These are phyloP conservation scores for Nesoenas mayeri DNA, from an alignment of 2,113 vertebrate genomes.

Conservation along the genomic window DNA sequence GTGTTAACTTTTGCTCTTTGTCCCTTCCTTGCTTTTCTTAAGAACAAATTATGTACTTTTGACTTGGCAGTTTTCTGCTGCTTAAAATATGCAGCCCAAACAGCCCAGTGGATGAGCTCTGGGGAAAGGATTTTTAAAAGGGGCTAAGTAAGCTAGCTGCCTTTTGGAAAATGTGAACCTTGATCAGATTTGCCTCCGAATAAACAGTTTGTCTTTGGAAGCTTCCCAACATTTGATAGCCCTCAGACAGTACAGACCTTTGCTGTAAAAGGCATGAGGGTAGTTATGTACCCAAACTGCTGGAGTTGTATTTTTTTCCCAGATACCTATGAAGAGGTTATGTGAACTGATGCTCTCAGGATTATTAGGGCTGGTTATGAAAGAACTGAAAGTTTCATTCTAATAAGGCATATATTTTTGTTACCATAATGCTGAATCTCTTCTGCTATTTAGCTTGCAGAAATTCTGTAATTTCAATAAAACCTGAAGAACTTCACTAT, in stretches of 20 bases:
- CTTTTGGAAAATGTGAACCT: not conserved
- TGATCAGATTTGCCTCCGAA: not conserved
- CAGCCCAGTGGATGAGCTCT: not conserved
- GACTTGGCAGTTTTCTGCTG: not conserved
- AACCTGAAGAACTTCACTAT: not conserved
- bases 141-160: not conserved
- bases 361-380: not conserved
- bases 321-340: not conserved
- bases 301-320: not conserved
- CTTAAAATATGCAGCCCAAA: not conserved
- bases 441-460: not conserved
- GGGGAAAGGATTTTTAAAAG: not conserved
- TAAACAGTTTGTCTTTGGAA: not conserved
- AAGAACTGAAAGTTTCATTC: not conserved
- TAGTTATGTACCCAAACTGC: not conserved
- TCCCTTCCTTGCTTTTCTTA: not conserved
- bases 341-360: not conserved
- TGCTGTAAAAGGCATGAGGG: not conserved
- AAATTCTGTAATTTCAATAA: not conserved
- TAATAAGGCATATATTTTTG: not conserved
- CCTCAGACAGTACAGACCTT: not conserved
- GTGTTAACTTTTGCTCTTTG: not conserved
- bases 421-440: not conserved
- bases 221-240: not conserved
- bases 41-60: conserved; percentile 8